Base-by-base conservation (phyloP, 2,797 vertebrate species). In the Anguilla obscura region DNA sequence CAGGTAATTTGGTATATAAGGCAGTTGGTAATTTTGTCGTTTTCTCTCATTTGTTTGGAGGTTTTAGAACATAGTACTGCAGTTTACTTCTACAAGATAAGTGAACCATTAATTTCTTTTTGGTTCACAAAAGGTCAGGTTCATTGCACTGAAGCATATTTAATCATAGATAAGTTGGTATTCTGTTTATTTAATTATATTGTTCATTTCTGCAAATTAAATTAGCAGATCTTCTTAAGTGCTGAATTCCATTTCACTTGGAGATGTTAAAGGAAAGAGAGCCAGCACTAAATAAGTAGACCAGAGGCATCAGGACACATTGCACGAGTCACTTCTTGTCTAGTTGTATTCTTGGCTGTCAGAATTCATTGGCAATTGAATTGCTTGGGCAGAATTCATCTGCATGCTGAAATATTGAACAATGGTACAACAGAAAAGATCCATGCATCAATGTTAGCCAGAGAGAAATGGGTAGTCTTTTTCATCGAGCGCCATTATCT, bases 51-150 rank as follows among this genome's bases (percentile, higher is more conserved):
- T 58, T 58, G 52, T 27, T 16, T 56, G 45, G 36, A 76, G 69
- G 27, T 54, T 30, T 76, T 52, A 52, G 50, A 52, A 52, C 9
- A 52, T 8, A 8, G 50, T 52, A 52, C 50, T 52, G 50, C 7
- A 4, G 16, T 74, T 48, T 76, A 50, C 45, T n/a, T 52, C 33
- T 14, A 50, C 52, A 48, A 27, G 1, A 6, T 66, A 85, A 36
- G 18, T 76, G 54, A 88, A 74, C 86, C 54, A 88, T 76, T 80
- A 3, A 10, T 16, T 85, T 50, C 7, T 86, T 56, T 88, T 56
- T 30, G n/a, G 27, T 24, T 33, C 52, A 30, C 2, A 56, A 76
- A 86, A 86, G 66, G 9, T 74, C 40, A 24, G 45, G 14, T 79
- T 86, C 30, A 30, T 54, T 76, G 27, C 27, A 74, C n/a, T 54